Conservation (phyloP, 2,888 invertebrate genomes). For the Hemistola chrysoprasaria region DNA sequence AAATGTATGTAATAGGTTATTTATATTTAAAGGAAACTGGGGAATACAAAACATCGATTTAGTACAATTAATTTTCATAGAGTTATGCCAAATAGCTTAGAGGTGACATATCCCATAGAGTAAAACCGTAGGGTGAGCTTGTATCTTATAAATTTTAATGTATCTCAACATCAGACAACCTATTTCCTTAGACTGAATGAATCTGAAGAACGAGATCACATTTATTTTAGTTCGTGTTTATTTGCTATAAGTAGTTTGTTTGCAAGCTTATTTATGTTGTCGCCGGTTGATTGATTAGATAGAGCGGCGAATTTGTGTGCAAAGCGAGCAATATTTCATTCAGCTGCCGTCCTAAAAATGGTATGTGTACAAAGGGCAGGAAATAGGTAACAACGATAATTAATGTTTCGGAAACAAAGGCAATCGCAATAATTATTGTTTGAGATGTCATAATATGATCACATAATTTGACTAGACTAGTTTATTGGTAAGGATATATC, state of each 20-base stretch:
- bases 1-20: too few relatives aligned
- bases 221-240: conserved; percentile 16
- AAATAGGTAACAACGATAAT: conserved; percentile 18
- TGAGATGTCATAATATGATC: conserved; percentile 6
- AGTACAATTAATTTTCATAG: too few relatives aligned
- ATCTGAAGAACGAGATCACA: too few relatives aligned
- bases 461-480: background rate
- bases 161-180: too few relatives aligned
- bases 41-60: too few relatives aligned
- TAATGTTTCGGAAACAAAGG: conserved; percentile 20
- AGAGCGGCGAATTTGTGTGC: conserved; percentile 20
- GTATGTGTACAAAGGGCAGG: conserved; percentile 21
- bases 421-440: conserved; percentile 3
- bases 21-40: too few relatives aligned
- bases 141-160: too few relatives aligned
- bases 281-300: conserved; percentile 24
- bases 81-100: too few relatives aligned
- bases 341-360: conserved; percentile 18
- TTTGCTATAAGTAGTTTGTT: conserved; percentile 21
- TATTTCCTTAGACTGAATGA: too few relatives aligned
- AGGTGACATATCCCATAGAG: too few relatives aligned
- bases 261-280: conserved; percentile 21
- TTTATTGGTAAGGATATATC: too few relatives aligned
- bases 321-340: conserved; percentile 25
- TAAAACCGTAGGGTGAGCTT: too few relatives aligned